These are phyloP conservation scores for Atethmia centrago DNA, from an alignment of 2,888 invertebrate genomes.

Conservation along the genomic window DNA sequence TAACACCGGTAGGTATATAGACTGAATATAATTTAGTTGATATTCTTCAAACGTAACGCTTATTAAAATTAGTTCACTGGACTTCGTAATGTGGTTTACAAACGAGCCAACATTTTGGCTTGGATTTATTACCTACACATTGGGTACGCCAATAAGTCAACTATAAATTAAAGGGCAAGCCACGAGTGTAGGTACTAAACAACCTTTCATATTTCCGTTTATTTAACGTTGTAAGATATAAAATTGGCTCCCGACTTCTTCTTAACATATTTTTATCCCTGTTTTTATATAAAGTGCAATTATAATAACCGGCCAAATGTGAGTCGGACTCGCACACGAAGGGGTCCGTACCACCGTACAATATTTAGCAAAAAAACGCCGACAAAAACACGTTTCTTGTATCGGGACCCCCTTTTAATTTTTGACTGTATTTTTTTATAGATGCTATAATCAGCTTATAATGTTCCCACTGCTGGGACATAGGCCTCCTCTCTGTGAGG, in stretches of 20 bases:
- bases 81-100: slow-evolving; percentile 46
- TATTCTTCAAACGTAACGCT: slow-evolving; percentile 47
- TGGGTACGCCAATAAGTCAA: slow-evolving; percentile 61
- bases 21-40: slow-evolving; percentile 41
- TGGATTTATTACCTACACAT: slow-evolving; percentile 57
- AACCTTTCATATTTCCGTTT: slow-evolving; percentile 45
- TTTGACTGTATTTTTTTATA: too few relatives aligned
- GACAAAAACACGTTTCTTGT: too few relatives aligned
- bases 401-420: too few relatives aligned
- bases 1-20: slow-evolving; percentile 9
- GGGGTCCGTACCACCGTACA: too few relatives aligned
- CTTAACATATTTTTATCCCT: slow-evolving; percentile 55
- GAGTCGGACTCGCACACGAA: too few relatives aligned
- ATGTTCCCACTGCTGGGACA: too few relatives aligned
- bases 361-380: too few relatives aligned
- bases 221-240: slow-evolving; percentile 60
- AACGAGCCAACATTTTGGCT: slow-evolving; percentile 37
- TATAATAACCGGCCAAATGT: slow-evolving; percentile 5
- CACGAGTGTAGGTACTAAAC: slow-evolving; percentile 39
- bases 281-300: slow-evolving; percentile 59
- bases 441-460: too few relatives aligned
- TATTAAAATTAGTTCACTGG: slow-evolving; percentile 51
- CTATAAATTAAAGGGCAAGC: slow-evolving; percentile 43
- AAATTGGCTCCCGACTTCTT: slow-evolving; percentile 55
- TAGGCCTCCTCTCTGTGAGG: too few relatives aligned